Percentiles rank a stretch among this genome's conserved stretches.
Evolutionary conservation across 2,113 vertebrate species (phyloP).

Genomic region (Halichoerus grypus): DNA sequence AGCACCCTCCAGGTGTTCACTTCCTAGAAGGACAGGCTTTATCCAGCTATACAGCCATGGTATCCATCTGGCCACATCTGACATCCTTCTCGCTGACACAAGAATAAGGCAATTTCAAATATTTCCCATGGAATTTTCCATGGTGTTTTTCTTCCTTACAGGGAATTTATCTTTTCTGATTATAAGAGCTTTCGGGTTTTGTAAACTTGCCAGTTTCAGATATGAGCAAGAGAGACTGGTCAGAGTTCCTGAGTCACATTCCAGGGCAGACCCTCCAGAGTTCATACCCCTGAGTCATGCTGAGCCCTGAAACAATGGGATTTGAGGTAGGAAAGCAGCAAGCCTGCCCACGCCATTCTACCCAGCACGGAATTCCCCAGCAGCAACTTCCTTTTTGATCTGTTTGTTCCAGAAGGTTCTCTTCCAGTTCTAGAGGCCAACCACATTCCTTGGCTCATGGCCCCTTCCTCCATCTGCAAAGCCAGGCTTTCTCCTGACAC

Average conservation of each 20-base stretch:
- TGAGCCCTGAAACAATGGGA: not conserved
- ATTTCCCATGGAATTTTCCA: conserved; percentile 3
- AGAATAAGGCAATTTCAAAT: not conserved
- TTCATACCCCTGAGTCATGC: not conserved
- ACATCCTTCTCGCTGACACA: not conserved
- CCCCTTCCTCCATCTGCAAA: not conserved
- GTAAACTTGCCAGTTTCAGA: not conserved
- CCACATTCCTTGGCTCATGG: not conserved
- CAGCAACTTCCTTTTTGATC: not conserved
- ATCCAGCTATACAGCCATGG: not conserved
- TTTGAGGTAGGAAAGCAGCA: not conserved
- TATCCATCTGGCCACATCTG: not conserved
- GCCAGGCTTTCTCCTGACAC: not conserved
- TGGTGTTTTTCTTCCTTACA: not conserved
- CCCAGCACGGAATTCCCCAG: not conserved
- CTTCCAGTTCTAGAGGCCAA: not conserved
- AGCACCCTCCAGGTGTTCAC: not conserved
- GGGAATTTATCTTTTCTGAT: not conserved
- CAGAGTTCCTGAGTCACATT: conserved; percentile 39
- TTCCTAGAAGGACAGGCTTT: not conserved
- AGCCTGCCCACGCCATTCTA: not conserved
- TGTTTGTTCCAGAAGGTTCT: not conserved
- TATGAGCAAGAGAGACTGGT: not conserved
- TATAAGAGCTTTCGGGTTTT: not conserved
- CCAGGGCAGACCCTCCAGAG: not conserved